These are phyloP conservation scores for Drosophila sordidula DNA, from an alignment of 2,888 invertebrate species.

Conservation along the genomic window DNA sequence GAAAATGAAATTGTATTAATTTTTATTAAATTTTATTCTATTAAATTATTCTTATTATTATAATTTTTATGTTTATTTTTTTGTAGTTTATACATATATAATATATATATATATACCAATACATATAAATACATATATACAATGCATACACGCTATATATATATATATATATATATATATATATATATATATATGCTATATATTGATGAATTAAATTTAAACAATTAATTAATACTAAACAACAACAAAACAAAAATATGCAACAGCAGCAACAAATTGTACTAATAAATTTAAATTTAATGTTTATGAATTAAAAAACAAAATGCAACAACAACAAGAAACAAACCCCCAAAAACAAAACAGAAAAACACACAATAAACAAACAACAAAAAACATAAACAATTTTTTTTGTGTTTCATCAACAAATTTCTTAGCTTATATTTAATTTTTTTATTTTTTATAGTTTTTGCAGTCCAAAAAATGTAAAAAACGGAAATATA, in stretches of 20 bases:
- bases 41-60: constrained; percentile 79
- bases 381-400: constrained; percentile 34
- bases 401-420: constrained; percentile 11
- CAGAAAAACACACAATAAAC: constrained; percentile 47
- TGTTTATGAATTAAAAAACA: constrained; percentile 54
- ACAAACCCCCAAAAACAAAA: constrained; percentile 31
- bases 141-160: constrained; percentile 38
- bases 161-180: constrained; percentile 40
- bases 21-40: constrained; percentile 73
- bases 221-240: constrained; percentile 49
- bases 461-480: constrained; percentile 19
- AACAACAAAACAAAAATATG: constrained; percentile 18
- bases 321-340: constrained; percentile 29
- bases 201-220: constrained; percentile 59
- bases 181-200: constrained; percentile 32
- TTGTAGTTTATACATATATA: constrained; percentile 59
- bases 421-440: constrained; percentile 7
- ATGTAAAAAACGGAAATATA: constrained; percentile 12
- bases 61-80: constrained; percentile 67
- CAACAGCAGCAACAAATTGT: constrained; percentile 42
- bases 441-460: constrained; percentile 15
- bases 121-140: constrained; percentile 13
- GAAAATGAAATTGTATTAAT: constrained; percentile 77
- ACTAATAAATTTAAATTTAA: constrained; percentile 70
- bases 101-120: constrained; percentile 43